Base-by-base conservation (phyloP, 2,888 invertebrate genomes). In the Brassicogethes aeneus region DNA sequence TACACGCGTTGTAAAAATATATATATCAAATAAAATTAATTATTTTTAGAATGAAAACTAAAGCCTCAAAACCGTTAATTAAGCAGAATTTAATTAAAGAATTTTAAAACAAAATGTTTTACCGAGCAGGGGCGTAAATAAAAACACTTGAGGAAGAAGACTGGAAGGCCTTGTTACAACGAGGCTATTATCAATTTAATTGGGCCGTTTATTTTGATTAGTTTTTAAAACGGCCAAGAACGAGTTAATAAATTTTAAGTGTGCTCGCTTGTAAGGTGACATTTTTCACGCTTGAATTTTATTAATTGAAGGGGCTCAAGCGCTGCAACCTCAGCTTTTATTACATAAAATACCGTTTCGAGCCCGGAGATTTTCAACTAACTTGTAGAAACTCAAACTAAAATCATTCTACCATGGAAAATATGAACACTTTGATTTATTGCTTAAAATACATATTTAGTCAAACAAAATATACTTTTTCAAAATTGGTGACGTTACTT, bases 191-290 rank as follows among this genome's bases (percentile, higher is more conserved):
- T 45, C 47, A 49, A 45, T 48, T 53, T 51, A 51, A 50, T 50
- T 50, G 50, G 46, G 45, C 51, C 50, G 48, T 51, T 51, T 53
- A 50, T 53, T 48, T 49, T 49, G 50, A 51, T 51, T 53, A 51
- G 45, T 50, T 48, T 43, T 47, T 43, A 46, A 48, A 46, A 43
- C 42, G 44, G 47, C 42, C 44, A 23, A 32, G 43, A 42, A 45
- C 47, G 48, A 46, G 49, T 51, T 50, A 48, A 47, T 51, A 46
- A 50, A 48, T 50, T 51, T 51, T 46, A 51, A 48, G 47, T 46
- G 47, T 42, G 41, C 45, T 39, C 45, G 30, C 34, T 37, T 32
- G 42, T 39, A 45, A 46, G 49, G 49, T 46, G 49, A 45, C 46
- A 44, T 23, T 49, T 47, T 49, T 49, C 48, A 46, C 46, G 39